These are phyloP conservation scores for Odontomyia ornata DNA, from an alignment of 2,888 invertebrate species.

Conservation along the genomic window DNA sequence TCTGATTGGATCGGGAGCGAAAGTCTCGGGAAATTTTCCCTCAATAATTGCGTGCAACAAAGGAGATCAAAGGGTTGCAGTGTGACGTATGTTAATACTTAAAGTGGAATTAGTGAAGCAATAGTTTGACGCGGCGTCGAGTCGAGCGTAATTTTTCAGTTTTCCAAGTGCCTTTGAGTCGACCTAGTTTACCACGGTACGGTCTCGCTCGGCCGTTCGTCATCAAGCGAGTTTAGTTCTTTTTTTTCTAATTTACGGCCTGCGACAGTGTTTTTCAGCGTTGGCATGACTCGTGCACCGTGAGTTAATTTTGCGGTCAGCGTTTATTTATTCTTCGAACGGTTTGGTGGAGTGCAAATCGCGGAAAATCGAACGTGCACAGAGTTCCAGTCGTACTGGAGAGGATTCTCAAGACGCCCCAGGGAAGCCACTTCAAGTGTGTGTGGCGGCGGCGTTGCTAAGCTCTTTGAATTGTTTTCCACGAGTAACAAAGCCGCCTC, in stretches of 20 bases:
- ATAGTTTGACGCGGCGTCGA: background rate
- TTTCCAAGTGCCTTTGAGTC: slow-evolving; percentile 31
- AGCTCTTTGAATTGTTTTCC: background rate
- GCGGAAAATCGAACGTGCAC: background rate
- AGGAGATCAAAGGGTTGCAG: background rate
- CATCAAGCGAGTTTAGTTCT: background rate
- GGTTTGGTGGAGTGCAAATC: background rate
- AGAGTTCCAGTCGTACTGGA: background rate
- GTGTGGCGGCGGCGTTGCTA: background rate
- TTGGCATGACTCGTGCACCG: slow-evolving; percentile 14
- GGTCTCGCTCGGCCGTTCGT: slow-evolving; percentile 28
- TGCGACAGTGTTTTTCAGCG: slow-evolving; percentile 25
- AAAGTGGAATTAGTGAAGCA: background rate
- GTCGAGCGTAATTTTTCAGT: background rate
- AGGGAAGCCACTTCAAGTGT: no score
- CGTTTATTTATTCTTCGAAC: slow-evolving; percentile 23
- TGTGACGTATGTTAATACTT: background rate
- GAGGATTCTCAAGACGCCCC: no score
- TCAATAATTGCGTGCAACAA: slow-evolving; percentile 1
- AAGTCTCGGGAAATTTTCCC: slow-evolving; percentile 17
- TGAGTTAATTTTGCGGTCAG: slow-evolving; percentile 21
- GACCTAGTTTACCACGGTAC: slow-evolving; percentile 26
- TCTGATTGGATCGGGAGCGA: slow-evolving; percentile 11
- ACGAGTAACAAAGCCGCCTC: background rate
- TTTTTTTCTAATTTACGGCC: slow-evolving; percentile 1